phyloP scores from a whole-genome alignment of 1,140 invertebrate species.

The Drosophila sp. region DNA sequence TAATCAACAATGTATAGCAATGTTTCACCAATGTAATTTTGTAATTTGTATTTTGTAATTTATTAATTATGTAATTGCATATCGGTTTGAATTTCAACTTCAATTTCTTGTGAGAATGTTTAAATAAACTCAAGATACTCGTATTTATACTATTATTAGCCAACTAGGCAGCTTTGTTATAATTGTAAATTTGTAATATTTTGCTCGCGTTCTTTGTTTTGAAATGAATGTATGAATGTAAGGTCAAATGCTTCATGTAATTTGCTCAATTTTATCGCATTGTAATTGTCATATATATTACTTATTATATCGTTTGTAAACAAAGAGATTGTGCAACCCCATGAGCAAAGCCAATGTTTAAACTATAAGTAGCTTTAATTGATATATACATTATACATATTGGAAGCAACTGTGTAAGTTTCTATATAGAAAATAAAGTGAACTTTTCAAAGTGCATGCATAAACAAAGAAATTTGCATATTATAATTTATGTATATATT shows the following conservation, averaged over 20 bases:
- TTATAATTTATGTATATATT: too few relatives aligned
- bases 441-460: conserved; percentile 51
- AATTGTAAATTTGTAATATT: conserved; percentile 57
- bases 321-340: conserved; percentile 45
- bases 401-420: conserved; percentile 51
- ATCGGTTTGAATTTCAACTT: conserved; percentile 17
- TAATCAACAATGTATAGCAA: conserved; percentile 64
- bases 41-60: conserved; percentile 37
- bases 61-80: conserved; percentile 31
- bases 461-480: background rate
- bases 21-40: conserved; percentile 39
- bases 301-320: conserved; percentile 41
- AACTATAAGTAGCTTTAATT: conserved; percentile 75
- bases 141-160: conserved; percentile 41
- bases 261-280: conserved; percentile 80
- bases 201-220: conserved; percentile 61
- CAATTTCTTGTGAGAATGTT: conserved; percentile 27
- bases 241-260: conserved; percentile 72
- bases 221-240: conserved; percentile 41
- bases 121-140: conserved; percentile 33
- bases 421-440: conserved; percentile 64
- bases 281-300: conserved; percentile 55
- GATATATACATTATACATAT: conserved; percentile 58
- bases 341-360: conserved; percentile 76
- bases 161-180: conserved; percentile 42